Base-by-base conservation (phyloP, 2,888 invertebrate species). In the Kryphioiulus occultus region DNA sequence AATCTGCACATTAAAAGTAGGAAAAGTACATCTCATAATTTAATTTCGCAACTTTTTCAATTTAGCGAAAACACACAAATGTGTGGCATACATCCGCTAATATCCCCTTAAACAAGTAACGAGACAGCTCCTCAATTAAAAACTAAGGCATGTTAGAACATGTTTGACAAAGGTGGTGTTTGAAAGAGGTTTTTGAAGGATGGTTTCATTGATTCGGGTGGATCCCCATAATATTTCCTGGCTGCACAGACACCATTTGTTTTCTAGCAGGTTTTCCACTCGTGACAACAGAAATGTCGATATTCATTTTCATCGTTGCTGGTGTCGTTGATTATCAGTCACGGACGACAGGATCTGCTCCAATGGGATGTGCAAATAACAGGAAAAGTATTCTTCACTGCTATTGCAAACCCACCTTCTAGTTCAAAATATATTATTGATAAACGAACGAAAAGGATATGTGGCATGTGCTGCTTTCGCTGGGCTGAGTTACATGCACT, bases 351-450 rank as follows among this genome's bases (percentile, higher is more conserved):
- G 22, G 26, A 26, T 68, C 22, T 26, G n/a, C 7, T 26, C 68
- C 68, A 26, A 5, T 26, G 22, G 26, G 68, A 68, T 7, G 26
- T 22, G 68, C 7, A 68, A 68, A 22, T 26, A 68, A 22, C 22
- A 26, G 26, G 68, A 68, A 26, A 68, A 68, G 68, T 68, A 68
- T 68, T 68, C n/a, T 68, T 68, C 22, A 26, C 26, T 26, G 68
- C 68, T n/a, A n/a, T 68, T 2, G 68, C 10, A 26, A 68, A 68
- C 68, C 22, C 68, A 68, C 68, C 68, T 68, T 68, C 26, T 10
- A 68, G 22, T 68, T 26, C 68, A 68, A 68, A 68, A 68, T 68
- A 26, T 26, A 68, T 68, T 68, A 68, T 68, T 68, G 68, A 68
- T 68, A 68, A 68, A 68, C 26, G 22, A 19, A 68, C 12, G 68